Percentiles rank a stretch among this genome's conserved stretches.
Conservation (phyloP, 2,888 invertebrate species). For the Lucinisca nassula region DNA sequence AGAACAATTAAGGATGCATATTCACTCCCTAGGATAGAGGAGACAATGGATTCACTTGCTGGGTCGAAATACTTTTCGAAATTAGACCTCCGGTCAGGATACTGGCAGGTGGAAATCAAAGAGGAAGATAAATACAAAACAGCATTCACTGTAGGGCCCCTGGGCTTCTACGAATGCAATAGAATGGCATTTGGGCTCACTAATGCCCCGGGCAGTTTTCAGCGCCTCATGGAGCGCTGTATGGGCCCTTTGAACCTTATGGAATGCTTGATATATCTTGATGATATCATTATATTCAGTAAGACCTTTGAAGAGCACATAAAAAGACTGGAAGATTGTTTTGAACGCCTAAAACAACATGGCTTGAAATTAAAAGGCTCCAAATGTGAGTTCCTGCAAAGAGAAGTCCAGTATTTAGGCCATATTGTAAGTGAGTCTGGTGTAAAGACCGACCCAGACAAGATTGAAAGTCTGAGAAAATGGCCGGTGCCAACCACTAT, state of each 20-base stretch:
- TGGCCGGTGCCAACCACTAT: too few species aligned
- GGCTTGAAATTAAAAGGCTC: too few species aligned
- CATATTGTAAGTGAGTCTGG: too few species aligned
- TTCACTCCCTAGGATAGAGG: background rate
- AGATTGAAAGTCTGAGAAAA: too few species aligned
- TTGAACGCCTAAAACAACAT: background rate
- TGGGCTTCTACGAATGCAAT: background rate
- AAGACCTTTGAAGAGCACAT: slow-evolving; percentile 22
- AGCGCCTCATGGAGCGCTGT: background rate
- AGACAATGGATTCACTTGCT: background rate
- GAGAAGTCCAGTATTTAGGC: too few species aligned
- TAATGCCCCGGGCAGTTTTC: background rate
- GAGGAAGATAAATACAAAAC: background rate
- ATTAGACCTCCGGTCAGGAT: background rate
- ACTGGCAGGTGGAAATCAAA: background rate
- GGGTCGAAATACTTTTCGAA: background rate
- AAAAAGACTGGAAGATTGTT: background rate
- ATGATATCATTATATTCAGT: slow-evolving; percentile 40
- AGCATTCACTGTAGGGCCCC: background rate
- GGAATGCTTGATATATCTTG: slow-evolving; percentile 19
- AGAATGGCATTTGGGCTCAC: background rate
- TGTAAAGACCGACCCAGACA: too few species aligned
- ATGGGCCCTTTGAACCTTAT: background rate
- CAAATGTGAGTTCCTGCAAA: too few species aligned
- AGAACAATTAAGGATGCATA: background rate